Evolutionary conservation across 2,888 invertebrate species (phyloP).

Genomic region (Cephus pygmeus): DNA sequence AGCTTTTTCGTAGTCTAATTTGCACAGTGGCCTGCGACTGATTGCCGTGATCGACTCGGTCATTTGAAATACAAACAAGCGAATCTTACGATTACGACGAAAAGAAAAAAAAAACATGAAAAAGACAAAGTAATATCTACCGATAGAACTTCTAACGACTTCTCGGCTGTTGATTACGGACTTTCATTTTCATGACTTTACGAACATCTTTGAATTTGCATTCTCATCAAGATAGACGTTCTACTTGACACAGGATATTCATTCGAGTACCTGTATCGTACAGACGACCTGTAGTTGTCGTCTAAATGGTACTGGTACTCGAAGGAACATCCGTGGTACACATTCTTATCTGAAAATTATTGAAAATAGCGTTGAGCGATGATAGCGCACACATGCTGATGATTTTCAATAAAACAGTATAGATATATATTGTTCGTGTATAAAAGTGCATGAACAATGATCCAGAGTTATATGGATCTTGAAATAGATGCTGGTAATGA

Average conservation of each 20-base stretch:
- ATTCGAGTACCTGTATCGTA: no score
- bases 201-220: not conserved
- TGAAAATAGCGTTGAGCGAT: no score
- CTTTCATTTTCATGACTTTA: not conserved
- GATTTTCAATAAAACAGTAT: no score
- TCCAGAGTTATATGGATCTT: slow-evolving; percentile 49
- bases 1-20: slow-evolving; percentile 12
- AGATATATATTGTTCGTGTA: slow-evolving; percentile 24
- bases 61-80: not conserved
- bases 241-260: not conserved
- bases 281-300: no score
- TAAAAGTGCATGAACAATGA: slow-evolving; percentile 57
- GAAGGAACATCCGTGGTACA: no score
- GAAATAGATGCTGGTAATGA: slow-evolving; percentile 20
- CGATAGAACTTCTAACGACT: not conserved
- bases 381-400: no score
- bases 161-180: not conserved
- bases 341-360: no score
- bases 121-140: not conserved
- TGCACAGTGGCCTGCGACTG: slow-evolving; percentile 8
- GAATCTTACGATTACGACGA: not conserved
- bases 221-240: not conserved
- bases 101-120: not conserved
- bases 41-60: not conserved
- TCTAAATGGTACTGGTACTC: no score